These are phyloP conservation scores for Acromyrmex heyeri DNA, from an alignment of 1,140 invertebrate species.

Conservation along the genomic window DNA sequence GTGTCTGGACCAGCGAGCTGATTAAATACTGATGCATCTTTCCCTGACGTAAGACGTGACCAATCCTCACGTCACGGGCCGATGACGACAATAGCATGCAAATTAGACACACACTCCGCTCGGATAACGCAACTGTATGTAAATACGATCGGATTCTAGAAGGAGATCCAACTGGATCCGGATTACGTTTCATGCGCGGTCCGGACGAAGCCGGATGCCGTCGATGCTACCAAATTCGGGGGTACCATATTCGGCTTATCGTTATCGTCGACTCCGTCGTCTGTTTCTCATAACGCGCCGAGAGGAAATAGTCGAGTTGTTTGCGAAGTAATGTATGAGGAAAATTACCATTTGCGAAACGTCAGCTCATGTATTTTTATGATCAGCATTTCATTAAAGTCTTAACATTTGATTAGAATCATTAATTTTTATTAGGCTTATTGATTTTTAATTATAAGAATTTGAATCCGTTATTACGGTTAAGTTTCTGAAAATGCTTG, in stretches of 20 bases:
- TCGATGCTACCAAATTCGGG: slow-evolving; percentile 18
- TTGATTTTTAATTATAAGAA: background rate
- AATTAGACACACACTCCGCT: slow-evolving; percentile 61
- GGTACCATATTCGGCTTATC: slow-evolving; percentile 66
- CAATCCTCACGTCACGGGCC: slow-evolving; percentile 13
- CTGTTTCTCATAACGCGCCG: slow-evolving; percentile 13
- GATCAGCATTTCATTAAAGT: background rate
- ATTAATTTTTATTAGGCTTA: background rate
- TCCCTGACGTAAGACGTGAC: slow-evolving; percentile 6
- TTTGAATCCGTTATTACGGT: background rate
- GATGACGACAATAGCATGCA: slow-evolving; percentile 66
- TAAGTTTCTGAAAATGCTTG: background rate
- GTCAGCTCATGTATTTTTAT: background rate
- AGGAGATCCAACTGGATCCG: slow-evolving; percentile 51
- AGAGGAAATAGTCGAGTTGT: background rate
- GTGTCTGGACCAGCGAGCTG: background rate
- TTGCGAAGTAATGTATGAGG: background rate
- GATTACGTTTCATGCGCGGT: slow-evolving; percentile 23
- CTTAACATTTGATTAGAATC: background rate
- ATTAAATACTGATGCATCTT: slow-evolving; percentile 33
- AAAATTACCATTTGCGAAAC: background rate
- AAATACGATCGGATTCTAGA: slow-evolving; percentile 74
- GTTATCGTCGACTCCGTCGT: slow-evolving; percentile 55
- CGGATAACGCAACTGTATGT: slow-evolving; percentile 76
- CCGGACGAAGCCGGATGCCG: slow-evolving; percentile 63